Evolutionary conservation across 1,140 invertebrate genomes (phyloP).

Genomic region (Apis laboriosa): DNA sequence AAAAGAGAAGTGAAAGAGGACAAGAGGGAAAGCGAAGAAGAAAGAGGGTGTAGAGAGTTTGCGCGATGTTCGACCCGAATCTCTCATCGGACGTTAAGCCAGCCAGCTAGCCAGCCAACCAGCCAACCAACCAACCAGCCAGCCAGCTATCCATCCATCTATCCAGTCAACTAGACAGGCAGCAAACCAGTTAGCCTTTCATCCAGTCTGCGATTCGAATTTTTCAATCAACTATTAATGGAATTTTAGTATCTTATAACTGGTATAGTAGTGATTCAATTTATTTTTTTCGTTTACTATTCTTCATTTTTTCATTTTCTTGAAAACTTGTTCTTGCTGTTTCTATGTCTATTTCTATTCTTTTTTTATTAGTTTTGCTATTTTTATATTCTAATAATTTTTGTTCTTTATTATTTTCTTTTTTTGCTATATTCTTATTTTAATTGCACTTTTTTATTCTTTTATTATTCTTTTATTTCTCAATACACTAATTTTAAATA

Average conservation of each 20-base stretch:
- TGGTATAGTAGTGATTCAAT: constrained; percentile 18
- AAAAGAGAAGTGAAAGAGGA: constrained; percentile 8
- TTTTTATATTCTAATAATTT: neutral
- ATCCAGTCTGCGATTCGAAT: constrained; percentile 43
- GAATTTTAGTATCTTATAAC: constrained; percentile 49
- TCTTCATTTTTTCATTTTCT: neutral
- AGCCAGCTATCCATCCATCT: constrained; percentile 37
- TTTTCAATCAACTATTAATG: constrained; percentile 61
- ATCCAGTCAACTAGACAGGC: constrained; percentile 51
- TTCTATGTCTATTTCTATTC: neutral
- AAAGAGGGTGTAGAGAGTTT: constrained; percentile 70
- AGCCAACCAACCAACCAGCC: constrained; percentile 42
- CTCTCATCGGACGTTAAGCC: constrained; percentile 63
- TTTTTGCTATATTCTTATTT: neutral
- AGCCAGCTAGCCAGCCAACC: constrained; percentile 44
- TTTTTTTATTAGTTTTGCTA: neutral
- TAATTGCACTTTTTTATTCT: neutral
- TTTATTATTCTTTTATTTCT: neutral
- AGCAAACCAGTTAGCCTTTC: constrained; percentile 25
- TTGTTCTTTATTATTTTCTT: neutral
- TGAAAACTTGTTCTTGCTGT: neutral
- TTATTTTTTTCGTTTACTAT: neutral
- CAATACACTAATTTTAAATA: neutral
- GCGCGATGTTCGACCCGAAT: constrained; percentile 78
- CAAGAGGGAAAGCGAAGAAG: constrained; percentile 58